These are phyloP conservation scores for Caenorhabditis brenneri DNA, from an alignment of 1,140 invertebrate genomes.

Conservation along the genomic window DNA sequence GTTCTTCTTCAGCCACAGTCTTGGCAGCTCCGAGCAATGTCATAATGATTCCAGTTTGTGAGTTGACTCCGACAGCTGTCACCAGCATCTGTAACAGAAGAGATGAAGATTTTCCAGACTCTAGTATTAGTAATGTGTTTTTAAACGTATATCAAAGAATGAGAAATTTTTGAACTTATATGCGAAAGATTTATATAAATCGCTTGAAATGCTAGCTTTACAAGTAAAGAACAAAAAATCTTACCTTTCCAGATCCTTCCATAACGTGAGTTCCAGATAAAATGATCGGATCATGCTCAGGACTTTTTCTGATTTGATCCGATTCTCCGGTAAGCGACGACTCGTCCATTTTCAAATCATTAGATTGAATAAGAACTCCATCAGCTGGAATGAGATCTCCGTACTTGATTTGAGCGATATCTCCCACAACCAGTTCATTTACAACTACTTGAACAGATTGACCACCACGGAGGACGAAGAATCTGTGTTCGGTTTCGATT, in stretches of 20 bases:
- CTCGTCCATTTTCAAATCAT: constrained; percentile 98
- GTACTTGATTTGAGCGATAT: constrained; percentile 86
- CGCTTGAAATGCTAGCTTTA: no score
- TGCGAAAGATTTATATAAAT: no score
- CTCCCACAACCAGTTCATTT: constrained; percentile 95
- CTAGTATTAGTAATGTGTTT: no score
- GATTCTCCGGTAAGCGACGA: constrained; percentile 98
- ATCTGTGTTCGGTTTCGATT: constrained; percentile 98
- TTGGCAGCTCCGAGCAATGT: constrained; percentile 89
- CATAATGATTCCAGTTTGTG: constrained; percentile 99
- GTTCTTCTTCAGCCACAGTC: constrained; percentile 68
- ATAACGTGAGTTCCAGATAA: constrained; percentile 98
- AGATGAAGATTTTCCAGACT: neutral
- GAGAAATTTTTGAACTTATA: no score
- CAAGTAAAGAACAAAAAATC: neutral
- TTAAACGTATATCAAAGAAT: no score
- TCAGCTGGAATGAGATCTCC: constrained; percentile 93
- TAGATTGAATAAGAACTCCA: constrained; percentile 95
- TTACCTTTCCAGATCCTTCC: constrained; percentile 92
- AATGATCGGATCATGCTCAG: constrained; percentile 89
- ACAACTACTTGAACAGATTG: constrained; percentile 93
- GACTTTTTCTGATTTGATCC: constrained; percentile 97
- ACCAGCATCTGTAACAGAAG: constrained; percentile 82
- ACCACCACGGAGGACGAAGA: constrained; percentile 89
- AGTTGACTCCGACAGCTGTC: constrained; percentile 96